phyloP scores from a whole-genome alignment of 2,113 vertebrate species.

The Rhinolophus sinicus region DNA sequence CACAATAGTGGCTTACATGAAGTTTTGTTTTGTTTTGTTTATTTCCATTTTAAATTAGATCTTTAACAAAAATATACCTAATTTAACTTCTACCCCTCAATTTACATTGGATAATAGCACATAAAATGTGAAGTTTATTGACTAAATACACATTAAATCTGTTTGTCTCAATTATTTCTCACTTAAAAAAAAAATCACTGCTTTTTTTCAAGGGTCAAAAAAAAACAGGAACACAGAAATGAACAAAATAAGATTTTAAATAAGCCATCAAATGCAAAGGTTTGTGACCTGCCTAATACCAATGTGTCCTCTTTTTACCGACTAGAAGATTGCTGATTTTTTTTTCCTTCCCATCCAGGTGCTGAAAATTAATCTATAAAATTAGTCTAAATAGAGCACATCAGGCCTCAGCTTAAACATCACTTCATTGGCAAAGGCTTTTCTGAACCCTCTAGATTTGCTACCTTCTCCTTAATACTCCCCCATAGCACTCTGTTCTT shows the following conservation, averaged over 20 bases:
- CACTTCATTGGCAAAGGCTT: neutral
- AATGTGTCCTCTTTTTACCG: neutral
- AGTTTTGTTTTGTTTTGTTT: neutral
- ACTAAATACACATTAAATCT: neutral
- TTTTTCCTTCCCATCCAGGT: neutral
- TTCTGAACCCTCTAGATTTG: neutral
- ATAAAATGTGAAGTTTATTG: neutral
- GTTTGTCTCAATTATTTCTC: neutral
- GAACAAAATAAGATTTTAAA: neutral
- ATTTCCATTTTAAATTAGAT: neutral
- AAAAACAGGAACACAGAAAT: neutral
- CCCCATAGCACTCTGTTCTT: neutral
- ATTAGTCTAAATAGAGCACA: neutral
- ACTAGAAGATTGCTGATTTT: neutral
- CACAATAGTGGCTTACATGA: neutral
- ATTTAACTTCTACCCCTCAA: neutral
- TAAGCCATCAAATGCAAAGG: neutral
- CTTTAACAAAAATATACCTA: neutral
- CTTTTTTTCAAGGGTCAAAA: neutral
- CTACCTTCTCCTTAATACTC: neutral
- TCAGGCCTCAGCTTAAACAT: neutral
- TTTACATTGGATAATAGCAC: neutral
- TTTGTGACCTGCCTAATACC: neutral
- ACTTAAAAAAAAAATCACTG: neutral
- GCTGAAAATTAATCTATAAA: neutral